Base-by-base conservation (phyloP, 2,888 invertebrate genomes). In the Tricholauxania praeusta region DNA sequence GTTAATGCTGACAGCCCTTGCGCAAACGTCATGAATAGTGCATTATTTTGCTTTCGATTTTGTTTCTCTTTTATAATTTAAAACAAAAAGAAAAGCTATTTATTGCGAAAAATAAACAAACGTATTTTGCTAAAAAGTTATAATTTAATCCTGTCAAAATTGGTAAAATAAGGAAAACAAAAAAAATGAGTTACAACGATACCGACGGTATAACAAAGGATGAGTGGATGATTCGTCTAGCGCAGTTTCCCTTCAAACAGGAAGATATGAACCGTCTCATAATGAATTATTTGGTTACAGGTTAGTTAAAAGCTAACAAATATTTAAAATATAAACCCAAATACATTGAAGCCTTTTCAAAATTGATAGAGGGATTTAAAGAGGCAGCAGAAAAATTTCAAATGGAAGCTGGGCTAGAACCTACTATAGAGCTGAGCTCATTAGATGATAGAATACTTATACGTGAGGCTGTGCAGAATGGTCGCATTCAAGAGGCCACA, bases 281-380 rank as follows among this genome's bases (percentile, higher is more conserved):
- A 79, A 98, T 99, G 98, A 98, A 99, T 89, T 99, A 99, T 88
- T 91, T 99, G 82, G 97, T 98, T 59, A 98, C 97, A 89, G 97
- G 97, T 96, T 88, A 74, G 77, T 62, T 22, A 39, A 70, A 5
- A 17, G 32, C 12, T 39, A 14, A 17, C 28, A 4, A 22, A 3
- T 22, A 17, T 8, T 19, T 32, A 17, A 12, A 15, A 8, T 52
- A 15, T 3, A 14, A 12, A 32, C n/a, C n/a, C 39, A 19, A 57
- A 57, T 12, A 39, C 10, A 17, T 53, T 57, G 32, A 28, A 49
- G 19, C 19, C 4, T 64, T 53, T 64, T n/a, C 22, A 28, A 22
- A 47, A 59, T 53, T 85, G 88, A 10, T 83, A 96, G 96, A 96
- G 88, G 96, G 96, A 8, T 96, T 96, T 82, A 96, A 98, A 88